phyloP scores from a whole-genome alignment of 2,888 invertebrate genomes.

The Ligdia adustata region DNA sequence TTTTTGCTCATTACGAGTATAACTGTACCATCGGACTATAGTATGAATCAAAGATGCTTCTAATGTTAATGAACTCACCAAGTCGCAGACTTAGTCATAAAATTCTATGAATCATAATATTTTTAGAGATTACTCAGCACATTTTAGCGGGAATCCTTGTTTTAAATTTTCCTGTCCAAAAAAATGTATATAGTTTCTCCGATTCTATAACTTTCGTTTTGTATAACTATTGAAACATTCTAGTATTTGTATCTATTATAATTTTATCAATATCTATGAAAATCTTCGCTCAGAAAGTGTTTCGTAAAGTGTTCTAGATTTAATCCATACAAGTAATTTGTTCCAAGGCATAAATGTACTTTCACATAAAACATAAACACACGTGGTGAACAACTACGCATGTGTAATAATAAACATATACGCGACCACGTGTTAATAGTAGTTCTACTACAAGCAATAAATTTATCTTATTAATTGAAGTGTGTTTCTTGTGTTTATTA shows the following conservation, averaged over 20 bases:
- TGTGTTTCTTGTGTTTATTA: background rate
- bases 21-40: slow-evolving; percentile 14
- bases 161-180: background rate
- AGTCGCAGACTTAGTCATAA: slow-evolving; percentile 15
- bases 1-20: slow-evolving; percentile 24
- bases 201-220: no score
- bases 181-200: no score
- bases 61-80: slow-evolving; percentile 26
- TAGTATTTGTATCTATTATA: no score
- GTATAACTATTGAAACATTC: no score
- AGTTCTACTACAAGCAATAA: slow-evolving; percentile 27
- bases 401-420: slow-evolving; percentile 15
- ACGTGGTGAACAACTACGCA: slow-evolving; percentile 23
- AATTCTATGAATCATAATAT: slow-evolving; percentile 14
- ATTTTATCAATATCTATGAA: no score
- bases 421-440: slow-evolving; percentile 26
- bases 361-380: slow-evolving; percentile 19
- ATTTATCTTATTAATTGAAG: slow-evolving; percentile 22
- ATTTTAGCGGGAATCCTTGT: background rate
- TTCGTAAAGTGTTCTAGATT: slow-evolving; percentile 16
- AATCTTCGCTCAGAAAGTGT: no score
- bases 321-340: no score
- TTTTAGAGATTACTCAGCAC: slow-evolving; percentile 4
- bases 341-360: no score
- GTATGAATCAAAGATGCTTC: slow-evolving; percentile 14